A percentile compares a stretch with the other conserved stretches of the same genome.
Evolutionary conservation across 2,888 invertebrate genomes (phyloP).

Genomic region (Watsonalla binaria): DNA sequence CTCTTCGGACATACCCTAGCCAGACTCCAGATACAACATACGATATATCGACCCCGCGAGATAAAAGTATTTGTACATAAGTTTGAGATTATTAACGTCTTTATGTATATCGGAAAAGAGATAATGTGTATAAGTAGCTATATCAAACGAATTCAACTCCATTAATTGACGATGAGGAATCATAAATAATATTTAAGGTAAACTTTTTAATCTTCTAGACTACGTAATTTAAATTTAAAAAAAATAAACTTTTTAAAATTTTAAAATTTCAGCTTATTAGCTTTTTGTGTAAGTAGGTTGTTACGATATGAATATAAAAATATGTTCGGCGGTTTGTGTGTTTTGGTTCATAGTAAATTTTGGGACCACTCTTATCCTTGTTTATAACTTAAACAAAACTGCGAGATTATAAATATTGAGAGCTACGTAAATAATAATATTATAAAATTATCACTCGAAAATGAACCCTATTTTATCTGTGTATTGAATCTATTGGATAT

Average conservation of each 20-base stretch:
- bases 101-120: slow-evolving; percentile 68
- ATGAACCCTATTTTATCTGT: slow-evolving; percentile 14
- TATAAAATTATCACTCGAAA: slow-evolving; percentile 19
- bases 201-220: slow-evolving; percentile 46
- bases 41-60: slow-evolving; percentile 17
- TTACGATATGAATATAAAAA: slow-evolving; percentile 34
- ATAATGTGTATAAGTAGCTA: slow-evolving; percentile 70
- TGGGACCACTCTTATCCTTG: slow-evolving; percentile 71
- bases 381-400: slow-evolving; percentile 30
- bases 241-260: slow-evolving; percentile 24
- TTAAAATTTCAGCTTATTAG: slow-evolving; percentile 45
- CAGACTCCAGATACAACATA: slow-evolving; percentile 1
- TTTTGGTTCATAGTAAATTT: slow-evolving; percentile 75
- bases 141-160: slow-evolving; percentile 20
- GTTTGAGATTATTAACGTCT: slow-evolving; percentile 45
- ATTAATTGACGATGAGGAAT: slow-evolving; percentile 30
- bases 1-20: not conserved
- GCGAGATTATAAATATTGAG: slow-evolving; percentile 37
- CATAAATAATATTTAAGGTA: slow-evolving; percentile 33
- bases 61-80: slow-evolving; percentile 63
- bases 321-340: slow-evolving; percentile 48
- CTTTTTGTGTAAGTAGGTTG: slow-evolving; percentile 57
- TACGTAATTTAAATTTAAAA: slow-evolving; percentile 37
- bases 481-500: slow-evolving; percentile 17
- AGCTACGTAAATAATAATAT: slow-evolving; percentile 9